Conservation (phyloP, 2,888 invertebrate species). For the Drosophila stalkeri region DNA sequence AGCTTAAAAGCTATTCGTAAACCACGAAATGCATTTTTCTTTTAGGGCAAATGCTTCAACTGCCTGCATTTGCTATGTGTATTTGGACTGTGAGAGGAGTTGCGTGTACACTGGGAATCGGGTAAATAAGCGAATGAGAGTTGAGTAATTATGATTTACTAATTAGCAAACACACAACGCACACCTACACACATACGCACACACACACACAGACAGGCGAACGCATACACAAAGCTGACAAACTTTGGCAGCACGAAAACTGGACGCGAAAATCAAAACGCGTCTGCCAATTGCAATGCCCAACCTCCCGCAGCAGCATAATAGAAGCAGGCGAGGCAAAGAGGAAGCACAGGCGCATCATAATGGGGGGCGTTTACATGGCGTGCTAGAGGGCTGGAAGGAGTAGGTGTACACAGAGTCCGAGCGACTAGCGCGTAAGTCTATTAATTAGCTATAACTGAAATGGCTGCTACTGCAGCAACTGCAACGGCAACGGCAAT, state of each 20-base stretch:
- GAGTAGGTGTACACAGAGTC: background rate
- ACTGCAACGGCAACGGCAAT: background rate
- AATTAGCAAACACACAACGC: slow-evolving; percentile 68
- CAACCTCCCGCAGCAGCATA: background rate
- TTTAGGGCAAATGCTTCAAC: background rate
- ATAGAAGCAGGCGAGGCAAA: background rate
- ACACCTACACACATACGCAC: slow-evolving; percentile 15
- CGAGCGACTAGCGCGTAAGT: slow-evolving; percentile 57
- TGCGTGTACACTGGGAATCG: slow-evolving; percentile 22
- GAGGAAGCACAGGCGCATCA: background rate
- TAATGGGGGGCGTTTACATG: background rate
- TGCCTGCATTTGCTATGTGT: background rate
- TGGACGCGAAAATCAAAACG: slow-evolving; percentile 39
- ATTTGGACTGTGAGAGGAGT: background rate
- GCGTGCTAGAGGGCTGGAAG: too few species aligned
- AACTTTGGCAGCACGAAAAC: slow-evolving; percentile 50
- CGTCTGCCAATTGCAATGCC: slow-evolving; percentile 15
- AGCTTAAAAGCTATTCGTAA: background rate
- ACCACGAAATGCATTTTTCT: background rate
- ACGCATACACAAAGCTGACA: slow-evolving; percentile 63
- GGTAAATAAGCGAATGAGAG: slow-evolving; percentile 72
- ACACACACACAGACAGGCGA: background rate
- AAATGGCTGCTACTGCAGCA: slow-evolving; percentile 15
- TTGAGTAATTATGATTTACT: slow-evolving; percentile 79
- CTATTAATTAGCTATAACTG: slow-evolving; percentile 74